Evolutionary conservation across 1,140 invertebrate genomes (phyloP), one percentile per base, ranked within the genome.

Genomic region (Dryas iulia): DNA sequence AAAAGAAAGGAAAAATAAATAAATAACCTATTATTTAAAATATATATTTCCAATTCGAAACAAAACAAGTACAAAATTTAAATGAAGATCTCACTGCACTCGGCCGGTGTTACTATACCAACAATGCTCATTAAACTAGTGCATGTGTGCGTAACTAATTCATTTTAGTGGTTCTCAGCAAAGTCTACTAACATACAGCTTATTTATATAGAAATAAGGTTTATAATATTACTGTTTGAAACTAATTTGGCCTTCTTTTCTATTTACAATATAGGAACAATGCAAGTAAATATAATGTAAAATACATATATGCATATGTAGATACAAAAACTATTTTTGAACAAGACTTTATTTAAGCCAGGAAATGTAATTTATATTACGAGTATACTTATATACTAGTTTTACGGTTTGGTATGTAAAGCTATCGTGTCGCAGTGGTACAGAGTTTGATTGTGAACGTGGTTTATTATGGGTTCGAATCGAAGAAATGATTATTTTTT

Each of bases 71-170:
- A 60, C 39, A 30, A 68, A 66, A 74, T 74, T 64, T 53, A 77
- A 77, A 74, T 70, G 52, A 69, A 69, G 63, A 72, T 30, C 60
- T 39, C 53, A 66, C 53, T 71, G 68, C 70, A 74, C 72, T 77
- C 60, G 66, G 70, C 64, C 57, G 65, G 59, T 60, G 78, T 84
- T 78, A 70, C 78, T 77, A 84, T 79, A 77, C 74, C 74, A 79
- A 81, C 80, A 35, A 52, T 74, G 71, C 69, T 63, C 58, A 77
- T 81, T 86, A 84, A 80, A 78, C 47, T 72, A 68, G 73, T 69
- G 78, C 83, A 85, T 83, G 82, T 86, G 86, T 79, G 78, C 78
- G 81, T 74, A 77, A 88, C 82, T 83, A 86, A 86, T 83, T 74
- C 72, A 59, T 30, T 47, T 47, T 47, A 21, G 39, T 47, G 14